Evolutionary conservation across 2,113 vertebrate species (phyloP).

Genomic region (Axis porcinus): DNA sequence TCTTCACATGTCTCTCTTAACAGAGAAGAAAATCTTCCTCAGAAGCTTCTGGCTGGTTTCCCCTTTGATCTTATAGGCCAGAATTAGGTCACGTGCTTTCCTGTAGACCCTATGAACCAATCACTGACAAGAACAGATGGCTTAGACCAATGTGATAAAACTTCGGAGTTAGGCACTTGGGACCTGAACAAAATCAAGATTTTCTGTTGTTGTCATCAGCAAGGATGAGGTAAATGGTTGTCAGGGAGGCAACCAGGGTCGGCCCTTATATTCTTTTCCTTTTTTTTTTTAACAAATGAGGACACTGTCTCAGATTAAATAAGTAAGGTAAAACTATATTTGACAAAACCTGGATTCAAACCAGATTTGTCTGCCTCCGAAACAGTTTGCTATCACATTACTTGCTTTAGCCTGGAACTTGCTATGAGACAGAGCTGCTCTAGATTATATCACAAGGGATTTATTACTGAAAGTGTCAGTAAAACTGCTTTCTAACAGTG

Average conservation of each 20-base stretch:
- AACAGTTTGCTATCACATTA: neutral
- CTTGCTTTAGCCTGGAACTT: neutral
- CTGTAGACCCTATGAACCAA: neutral
- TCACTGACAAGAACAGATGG: neutral
- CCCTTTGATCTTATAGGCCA: neutral
- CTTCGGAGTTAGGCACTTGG: neutral
- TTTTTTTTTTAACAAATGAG: neutral
- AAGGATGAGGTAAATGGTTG: neutral
- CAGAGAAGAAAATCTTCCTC: neutral
- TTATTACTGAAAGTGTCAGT: neutral
- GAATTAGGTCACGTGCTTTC: neutral
- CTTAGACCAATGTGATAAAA: neutral
- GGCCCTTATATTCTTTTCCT: neutral
- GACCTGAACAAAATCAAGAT: neutral
- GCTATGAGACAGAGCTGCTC: neutral
- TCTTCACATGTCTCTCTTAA: neutral
- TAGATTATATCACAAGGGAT: neutral
- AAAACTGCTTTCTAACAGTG: neutral
- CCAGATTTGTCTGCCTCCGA: neutral
- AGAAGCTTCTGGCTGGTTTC: neutral
- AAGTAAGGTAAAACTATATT: neutral
- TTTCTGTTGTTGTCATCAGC: neutral
- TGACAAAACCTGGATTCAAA: neutral
- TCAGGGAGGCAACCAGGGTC: neutral
- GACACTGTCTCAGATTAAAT: neutral